Conservation (phyloP, 2,888 invertebrate genomes). For the Oscheius sp. region DNA sequence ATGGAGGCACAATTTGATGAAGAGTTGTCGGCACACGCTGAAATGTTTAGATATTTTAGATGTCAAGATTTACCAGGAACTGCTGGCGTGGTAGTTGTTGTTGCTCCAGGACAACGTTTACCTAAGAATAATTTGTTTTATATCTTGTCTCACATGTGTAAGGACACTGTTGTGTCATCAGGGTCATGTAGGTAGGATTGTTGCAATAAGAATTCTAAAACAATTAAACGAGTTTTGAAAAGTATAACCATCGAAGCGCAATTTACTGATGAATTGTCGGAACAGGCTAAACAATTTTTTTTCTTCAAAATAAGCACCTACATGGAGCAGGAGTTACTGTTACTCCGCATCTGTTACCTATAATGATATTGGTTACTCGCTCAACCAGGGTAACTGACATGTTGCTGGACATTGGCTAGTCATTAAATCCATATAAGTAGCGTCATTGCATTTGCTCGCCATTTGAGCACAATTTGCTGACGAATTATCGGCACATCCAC, state of each 20-base stretch:
- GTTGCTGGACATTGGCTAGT: conserved; percentile 1
- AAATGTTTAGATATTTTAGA: too few relatives aligned
- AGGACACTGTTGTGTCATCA: background rate
- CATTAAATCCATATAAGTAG: background rate
- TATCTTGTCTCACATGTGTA: too few relatives aligned
- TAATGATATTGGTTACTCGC: background rate
- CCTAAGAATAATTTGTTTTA: too few relatives aligned
- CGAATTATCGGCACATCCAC: background rate
- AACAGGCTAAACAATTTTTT: background rate
- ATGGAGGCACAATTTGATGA: conserved; percentile 3
- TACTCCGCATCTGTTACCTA: background rate
- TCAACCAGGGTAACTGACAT: background rate
- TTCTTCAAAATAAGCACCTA: background rate
- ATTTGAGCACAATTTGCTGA: background rate
- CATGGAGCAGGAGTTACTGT: background rate
- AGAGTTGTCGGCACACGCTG: conserved; percentile 1
- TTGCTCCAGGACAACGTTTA: too few relatives aligned
- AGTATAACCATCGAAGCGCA: background rate
- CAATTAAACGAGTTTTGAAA: too few relatives aligned
- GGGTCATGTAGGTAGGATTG: background rate
- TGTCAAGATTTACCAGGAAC: too few relatives aligned
- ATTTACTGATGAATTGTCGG: background rate
- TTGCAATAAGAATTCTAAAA: background rate
- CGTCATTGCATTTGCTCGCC: background rate
- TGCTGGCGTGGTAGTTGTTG: background rate